These are phyloP conservation scores for Dione juno DNA, from an alignment of 2,888 invertebrate species.

Conservation along the genomic window DNA sequence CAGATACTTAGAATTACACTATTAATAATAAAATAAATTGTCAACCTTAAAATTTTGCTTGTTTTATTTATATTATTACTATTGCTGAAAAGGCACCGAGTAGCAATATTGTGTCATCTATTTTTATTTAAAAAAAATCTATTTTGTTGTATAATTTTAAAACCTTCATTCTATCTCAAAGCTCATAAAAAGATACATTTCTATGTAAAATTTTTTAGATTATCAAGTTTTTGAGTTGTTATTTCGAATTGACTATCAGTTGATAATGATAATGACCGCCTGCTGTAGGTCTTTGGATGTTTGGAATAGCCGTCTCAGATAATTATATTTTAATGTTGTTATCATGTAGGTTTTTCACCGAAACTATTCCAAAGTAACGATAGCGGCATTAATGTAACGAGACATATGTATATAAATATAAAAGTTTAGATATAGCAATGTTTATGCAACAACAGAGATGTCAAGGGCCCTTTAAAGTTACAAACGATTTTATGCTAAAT, in stretches of 20 bases:
- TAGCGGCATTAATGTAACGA: background rate
- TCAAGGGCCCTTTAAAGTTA: conserved; percentile 5
- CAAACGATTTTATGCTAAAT: conserved; percentile 29
- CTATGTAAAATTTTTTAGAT: conserved; percentile 32
- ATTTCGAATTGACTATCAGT: conserved; percentile 38
- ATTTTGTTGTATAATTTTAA: conserved; percentile 30
- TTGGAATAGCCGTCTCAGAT: conserved; percentile 34
- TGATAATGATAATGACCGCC: conserved; percentile 41
- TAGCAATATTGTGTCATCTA: conserved; percentile 35
- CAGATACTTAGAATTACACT: too few relatives aligned
- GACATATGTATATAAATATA: background rate
- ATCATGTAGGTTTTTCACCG: conserved; percentile 29
- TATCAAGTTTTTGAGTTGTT: conserved; percentile 37
- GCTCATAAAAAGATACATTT: conserved; percentile 38
- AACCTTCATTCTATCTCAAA: conserved; percentile 30
- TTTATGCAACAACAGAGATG: background rate
- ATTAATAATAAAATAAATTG: too few relatives aligned
- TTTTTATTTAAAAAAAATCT: conserved; percentile 22
- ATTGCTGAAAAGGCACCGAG: background rate
- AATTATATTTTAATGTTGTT: conserved; percentile 37
- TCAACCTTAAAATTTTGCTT: too few relatives aligned
- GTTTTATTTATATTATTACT: background rate
- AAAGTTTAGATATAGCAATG: background rate
- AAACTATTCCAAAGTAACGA: conserved; percentile 27
- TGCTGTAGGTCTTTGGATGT: conserved; percentile 41